phyloP scores from a whole-genome alignment of 1,140 invertebrate genomes.

The Trinorchestia longiramus region DNA sequence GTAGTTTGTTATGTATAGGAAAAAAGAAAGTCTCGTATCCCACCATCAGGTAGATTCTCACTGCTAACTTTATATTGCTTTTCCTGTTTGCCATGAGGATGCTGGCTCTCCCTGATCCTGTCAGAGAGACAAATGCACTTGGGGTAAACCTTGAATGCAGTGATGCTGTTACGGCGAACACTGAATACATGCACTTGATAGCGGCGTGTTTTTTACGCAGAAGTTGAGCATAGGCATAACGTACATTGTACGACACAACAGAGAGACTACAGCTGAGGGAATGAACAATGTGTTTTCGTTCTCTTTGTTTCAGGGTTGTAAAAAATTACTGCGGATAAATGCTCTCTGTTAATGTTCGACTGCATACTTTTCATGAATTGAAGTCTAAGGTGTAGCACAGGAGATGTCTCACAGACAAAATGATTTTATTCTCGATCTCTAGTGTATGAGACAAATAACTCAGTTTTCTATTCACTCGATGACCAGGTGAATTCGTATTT shows the following conservation, averaged over 20 bases:
- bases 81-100: neutral
- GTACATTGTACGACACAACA: neutral
- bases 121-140: neutral
- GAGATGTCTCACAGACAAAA: no score
- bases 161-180: neutral
- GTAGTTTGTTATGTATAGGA: neutral
- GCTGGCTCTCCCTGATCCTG: neutral
- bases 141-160: neutral
- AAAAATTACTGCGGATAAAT: neutral
- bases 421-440: no score
- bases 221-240: neutral
- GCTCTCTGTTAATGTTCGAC: neutral
- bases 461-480: no score
- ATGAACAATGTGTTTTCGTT: neutral
- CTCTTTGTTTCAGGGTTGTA: neutral
- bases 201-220: neutral
- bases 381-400: no score
- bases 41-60: neutral
- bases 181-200: neutral
- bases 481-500: no score
- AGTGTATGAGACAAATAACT: no score
- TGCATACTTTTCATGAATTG: neutral
- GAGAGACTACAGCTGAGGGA: neutral
- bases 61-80: neutral
- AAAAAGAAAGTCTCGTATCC: neutral